phyloP scores from a whole-genome alignment of 1,140 invertebrate genomes.

The Bactericera cockerelli region DNA sequence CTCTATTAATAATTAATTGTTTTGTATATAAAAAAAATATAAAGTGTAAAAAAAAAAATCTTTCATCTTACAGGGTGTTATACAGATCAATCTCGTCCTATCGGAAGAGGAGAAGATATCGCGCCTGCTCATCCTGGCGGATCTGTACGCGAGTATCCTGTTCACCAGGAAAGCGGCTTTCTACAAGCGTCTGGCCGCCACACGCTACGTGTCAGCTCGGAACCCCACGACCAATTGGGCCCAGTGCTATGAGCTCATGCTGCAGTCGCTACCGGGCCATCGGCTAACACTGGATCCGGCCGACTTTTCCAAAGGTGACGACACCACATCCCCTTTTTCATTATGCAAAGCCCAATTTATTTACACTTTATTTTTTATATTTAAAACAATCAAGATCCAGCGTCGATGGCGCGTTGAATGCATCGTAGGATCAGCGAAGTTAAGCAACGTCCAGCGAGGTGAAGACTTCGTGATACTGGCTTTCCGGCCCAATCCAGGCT shows the following conservation, averaged over 20 bases:
- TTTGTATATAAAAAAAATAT: too few species aligned
- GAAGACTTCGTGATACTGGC: too few species aligned
- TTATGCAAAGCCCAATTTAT: too few species aligned
- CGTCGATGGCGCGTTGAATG: too few species aligned
- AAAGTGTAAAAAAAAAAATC: too few species aligned
- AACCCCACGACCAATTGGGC: slow-evolving; percentile 81
- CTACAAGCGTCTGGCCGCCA: slow-evolving; percentile 78
- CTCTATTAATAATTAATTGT: too few species aligned
- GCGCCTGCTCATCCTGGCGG: slow-evolving; percentile 66
- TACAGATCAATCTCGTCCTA: slow-evolving; percentile 77
- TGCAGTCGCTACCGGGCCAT: slow-evolving; percentile 79
- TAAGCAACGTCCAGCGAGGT: too few species aligned
- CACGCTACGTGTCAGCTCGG: slow-evolving; percentile 70
- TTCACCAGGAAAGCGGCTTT: slow-evolving; percentile 86
- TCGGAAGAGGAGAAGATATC: slow-evolving; percentile 87
- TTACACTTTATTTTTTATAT: too few species aligned
- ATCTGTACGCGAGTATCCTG: slow-evolving; percentile 76
- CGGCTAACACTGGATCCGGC: slow-evolving; percentile 72
- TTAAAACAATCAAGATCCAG: too few species aligned
- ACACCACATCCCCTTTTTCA: not conserved
- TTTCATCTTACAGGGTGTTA: slow-evolving; percentile 65
- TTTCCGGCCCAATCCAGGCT: too few species aligned
- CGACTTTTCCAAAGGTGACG: slow-evolving; percentile 48
- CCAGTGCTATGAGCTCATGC: slow-evolving; percentile 76
- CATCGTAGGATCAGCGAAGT: too few species aligned